A percentile compares a stretch with the other conserved stretches of the same genome.
These are phyloP conservation scores for Homarus gammarus DNA, from an alignment of 2,888 invertebrate species.

Conservation along the genomic window DNA sequence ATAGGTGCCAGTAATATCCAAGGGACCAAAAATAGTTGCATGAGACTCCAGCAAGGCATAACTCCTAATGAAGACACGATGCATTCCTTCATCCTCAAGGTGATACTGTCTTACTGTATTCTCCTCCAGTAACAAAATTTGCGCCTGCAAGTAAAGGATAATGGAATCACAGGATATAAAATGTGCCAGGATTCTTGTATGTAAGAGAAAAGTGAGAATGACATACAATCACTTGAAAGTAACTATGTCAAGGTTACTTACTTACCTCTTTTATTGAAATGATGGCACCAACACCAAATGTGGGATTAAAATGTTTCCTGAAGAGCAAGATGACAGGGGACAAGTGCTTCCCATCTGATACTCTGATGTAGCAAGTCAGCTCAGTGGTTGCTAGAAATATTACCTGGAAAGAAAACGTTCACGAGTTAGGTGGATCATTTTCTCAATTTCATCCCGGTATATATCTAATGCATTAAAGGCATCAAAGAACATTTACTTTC, in stretches of 20 bases:
- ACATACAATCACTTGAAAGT: background rate
- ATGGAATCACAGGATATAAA: background rate
- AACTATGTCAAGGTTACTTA: too few relatives aligned
- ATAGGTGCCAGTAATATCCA: background rate
- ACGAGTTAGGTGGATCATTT: too few relatives aligned
- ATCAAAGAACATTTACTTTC: too few relatives aligned
- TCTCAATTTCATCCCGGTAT: too few relatives aligned
- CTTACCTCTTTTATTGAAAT: conserved; percentile 47
- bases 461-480: too few relatives aligned
- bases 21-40: background rate
- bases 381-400: conserved; percentile 37
- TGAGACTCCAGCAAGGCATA: background rate
- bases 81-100: conserved; percentile 10
- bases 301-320: background rate
- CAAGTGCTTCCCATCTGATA: conserved; percentile 49
- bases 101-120: background rate
- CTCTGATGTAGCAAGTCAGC: conserved; percentile 30
- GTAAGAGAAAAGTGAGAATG: background rate
- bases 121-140: background rate
- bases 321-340: conserved; percentile 34
- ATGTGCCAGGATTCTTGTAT: too few relatives aligned
- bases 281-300: conserved; percentile 30
- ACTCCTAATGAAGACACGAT: background rate
- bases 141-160: background rate
- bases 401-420: conserved; percentile 26